Evolutionary conservation across 2,888 invertebrate species (phyloP).

Genomic region (Portevinia maculata): DNA sequence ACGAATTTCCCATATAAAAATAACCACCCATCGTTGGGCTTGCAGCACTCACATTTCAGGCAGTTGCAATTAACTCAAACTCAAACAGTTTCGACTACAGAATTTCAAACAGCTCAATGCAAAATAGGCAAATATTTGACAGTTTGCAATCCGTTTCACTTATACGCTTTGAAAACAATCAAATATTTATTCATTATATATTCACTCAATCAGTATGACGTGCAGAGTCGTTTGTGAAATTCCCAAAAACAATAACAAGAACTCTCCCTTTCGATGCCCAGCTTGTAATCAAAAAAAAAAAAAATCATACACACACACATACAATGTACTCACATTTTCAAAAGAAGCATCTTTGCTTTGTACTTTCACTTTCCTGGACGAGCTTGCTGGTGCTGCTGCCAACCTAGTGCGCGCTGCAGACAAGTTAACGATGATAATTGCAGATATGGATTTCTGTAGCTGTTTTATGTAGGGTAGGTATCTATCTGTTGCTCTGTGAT

Average conservation of each 20-base stretch:
- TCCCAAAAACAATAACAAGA: not conserved
- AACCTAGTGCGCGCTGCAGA: conserved; percentile 21
- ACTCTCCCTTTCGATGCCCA: conserved; percentile 32
- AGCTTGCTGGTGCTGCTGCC: conserved; percentile 35
- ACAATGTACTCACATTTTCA: conserved; percentile 65
- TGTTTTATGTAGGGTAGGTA: not conserved
- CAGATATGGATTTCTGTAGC: conserved; percentile 19
- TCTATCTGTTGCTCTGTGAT: conserved; percentile 1
- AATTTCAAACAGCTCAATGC: not conserved
- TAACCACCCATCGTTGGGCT: too few species aligned
- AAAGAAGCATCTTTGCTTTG: conserved; percentile 57
- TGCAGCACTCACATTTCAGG: too few species aligned
- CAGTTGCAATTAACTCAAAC: too few species aligned
- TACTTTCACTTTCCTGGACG: conserved; percentile 62
- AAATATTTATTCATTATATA: conserved; percentile 1
- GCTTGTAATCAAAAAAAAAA: not conserved
- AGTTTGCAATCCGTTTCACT: conserved; percentile 1
- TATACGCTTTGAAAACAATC: not conserved
- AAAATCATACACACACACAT: not conserved
- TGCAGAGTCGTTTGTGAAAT: not conserved
- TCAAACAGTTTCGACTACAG: too few species aligned
- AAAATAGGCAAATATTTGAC: not conserved
- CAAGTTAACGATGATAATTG: conserved; percentile 35
- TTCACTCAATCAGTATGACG: not conserved
- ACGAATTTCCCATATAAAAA: too few species aligned